Percentiles rank a stretch among this genome's conserved stretches.
Conservation (phyloP, 2,888 invertebrate genomes). For the Homarus gammarus region DNA sequence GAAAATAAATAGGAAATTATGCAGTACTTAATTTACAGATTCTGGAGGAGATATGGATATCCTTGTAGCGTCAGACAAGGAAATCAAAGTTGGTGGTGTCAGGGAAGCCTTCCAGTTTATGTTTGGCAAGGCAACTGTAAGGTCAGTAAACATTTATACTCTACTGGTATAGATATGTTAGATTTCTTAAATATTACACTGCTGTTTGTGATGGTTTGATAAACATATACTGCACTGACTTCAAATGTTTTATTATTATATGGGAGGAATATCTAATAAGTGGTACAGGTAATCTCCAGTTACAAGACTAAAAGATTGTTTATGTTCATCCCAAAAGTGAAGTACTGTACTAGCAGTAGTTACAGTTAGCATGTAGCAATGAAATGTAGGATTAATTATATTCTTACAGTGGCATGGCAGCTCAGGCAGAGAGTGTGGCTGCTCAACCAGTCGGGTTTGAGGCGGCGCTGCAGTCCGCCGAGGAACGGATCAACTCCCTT, state of each 20-base stretch:
- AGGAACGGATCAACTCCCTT: conserved; percentile 85
- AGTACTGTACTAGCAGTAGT: neutral
- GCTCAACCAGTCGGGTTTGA: conserved; percentile 89
- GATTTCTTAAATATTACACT: too few relatives aligned
- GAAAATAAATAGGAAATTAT: neutral
- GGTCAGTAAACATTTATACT: conserved; percentile 82
- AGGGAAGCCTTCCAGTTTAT: conserved; percentile 89
- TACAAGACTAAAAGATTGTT: neutral
- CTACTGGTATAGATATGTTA: too few relatives aligned
- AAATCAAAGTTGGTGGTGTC: conserved; percentile 87
- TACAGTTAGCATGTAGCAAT: neutral
- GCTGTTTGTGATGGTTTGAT: too few relatives aligned
- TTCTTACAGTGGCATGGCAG: conserved; percentile 82
- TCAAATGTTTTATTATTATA: too few relatives aligned
- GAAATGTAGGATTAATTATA: neutral
- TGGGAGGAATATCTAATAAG: too few relatives aligned
- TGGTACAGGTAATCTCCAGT: too few relatives aligned
- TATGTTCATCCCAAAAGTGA: neutral
- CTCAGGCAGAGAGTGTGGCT: conserved; percentile 84
- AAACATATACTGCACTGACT: too few relatives aligned
- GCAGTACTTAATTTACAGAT: conserved; percentile 81
- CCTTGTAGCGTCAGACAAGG: conserved; percentile 88
- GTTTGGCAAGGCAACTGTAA: conserved; percentile 89
- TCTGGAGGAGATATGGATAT: conserved; percentile 89
- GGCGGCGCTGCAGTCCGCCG: conserved; percentile 86